Evolutionary conservation across 2,797 vertebrate genomes (phyloP).

Genomic region (Craterocephalus amniculus): DNA sequence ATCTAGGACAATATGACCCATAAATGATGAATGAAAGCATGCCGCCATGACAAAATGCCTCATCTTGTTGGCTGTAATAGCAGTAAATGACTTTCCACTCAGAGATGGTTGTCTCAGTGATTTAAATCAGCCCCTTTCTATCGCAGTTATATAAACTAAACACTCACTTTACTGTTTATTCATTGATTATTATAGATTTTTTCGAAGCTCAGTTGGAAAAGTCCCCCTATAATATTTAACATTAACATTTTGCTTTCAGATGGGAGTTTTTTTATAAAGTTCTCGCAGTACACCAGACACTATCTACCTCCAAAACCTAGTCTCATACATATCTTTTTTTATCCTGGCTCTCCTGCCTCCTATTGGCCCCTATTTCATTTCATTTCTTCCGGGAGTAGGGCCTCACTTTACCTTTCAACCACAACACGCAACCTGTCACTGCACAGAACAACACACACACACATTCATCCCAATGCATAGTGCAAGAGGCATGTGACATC

Average conservation of each 20-base stretch:
- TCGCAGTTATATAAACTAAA: conserved; percentile 16
- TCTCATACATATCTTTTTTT: conserved; percentile 41
- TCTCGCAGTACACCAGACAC: conserved; percentile 25
- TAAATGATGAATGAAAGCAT: conserved; percentile 60
- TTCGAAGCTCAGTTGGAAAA: conserved; percentile 1
- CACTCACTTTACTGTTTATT: conserved; percentile 21
- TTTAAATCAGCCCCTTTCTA: conserved; percentile 35
- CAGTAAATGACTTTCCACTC: conserved; percentile 40
- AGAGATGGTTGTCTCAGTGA: conserved; percentile 22
- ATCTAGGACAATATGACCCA: conserved; percentile 54
- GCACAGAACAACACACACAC: conserved; percentile 45
- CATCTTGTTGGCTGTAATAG: conserved; percentile 38
- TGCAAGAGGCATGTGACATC: conserved; percentile 82
- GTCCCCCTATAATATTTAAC: background rate
- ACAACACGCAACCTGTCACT: conserved; percentile 76
- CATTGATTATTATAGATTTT: conserved; percentile 25
- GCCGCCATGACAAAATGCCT: conserved; percentile 46
- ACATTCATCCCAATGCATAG: conserved; percentile 49
- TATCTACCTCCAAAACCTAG: conserved; percentile 31
- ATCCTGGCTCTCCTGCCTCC: conserved; percentile 16
- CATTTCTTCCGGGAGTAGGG: conserved; percentile 60
- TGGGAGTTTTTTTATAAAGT: conserved; percentile 23
- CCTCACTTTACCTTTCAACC: conserved; percentile 68
- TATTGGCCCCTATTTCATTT: conserved; percentile 45
- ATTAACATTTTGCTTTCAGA: conserved; percentile 2